Evolutionary conservation across 2,888 invertebrate species (phyloP).

Genomic region (Podotricha telesiphe): DNA sequence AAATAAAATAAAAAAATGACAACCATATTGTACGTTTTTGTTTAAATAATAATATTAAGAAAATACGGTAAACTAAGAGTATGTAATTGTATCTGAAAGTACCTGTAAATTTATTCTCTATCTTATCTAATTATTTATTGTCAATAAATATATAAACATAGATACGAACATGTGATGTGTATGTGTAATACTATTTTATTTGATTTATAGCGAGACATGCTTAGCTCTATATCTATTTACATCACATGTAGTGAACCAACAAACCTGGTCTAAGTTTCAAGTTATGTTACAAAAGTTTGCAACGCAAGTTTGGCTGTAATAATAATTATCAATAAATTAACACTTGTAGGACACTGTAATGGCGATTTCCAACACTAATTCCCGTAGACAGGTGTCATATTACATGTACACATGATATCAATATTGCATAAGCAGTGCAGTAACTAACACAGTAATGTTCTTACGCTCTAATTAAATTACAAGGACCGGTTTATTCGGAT

Average conservation of each 20-base stretch:
- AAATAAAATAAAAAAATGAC: no score
- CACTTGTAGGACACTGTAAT: conserved; percentile 54
- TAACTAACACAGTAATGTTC: conserved; percentile 59
- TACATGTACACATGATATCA: conserved; percentile 56
- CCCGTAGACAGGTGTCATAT: conserved; percentile 63
- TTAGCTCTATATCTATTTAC: conserved; percentile 7
- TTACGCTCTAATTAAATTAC: conserved; percentile 73
- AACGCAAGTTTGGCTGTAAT: conserved; percentile 39
- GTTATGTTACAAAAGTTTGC: conserved; percentile 23
- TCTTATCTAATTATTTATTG: no score
- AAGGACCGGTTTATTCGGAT: conserved; percentile 60
- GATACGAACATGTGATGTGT: not conserved
- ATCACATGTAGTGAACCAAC: conserved; percentile 12
- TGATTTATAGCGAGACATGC: not conserved
- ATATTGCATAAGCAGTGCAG: conserved; percentile 60
- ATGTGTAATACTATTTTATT: not conserved
- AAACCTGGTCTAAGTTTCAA: conserved; percentile 13
- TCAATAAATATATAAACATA: not conserved
- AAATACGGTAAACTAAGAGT: no score
- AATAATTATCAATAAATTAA: conserved; percentile 49
- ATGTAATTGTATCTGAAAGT: not conserved
- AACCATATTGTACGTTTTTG: no score
- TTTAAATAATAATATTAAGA: no score
- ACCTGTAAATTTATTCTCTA: no score
- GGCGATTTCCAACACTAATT: conserved; percentile 58